Conservation (phyloP, 2,113 vertebrate genomes). For the Dromaius novaehollandiae region DNA sequence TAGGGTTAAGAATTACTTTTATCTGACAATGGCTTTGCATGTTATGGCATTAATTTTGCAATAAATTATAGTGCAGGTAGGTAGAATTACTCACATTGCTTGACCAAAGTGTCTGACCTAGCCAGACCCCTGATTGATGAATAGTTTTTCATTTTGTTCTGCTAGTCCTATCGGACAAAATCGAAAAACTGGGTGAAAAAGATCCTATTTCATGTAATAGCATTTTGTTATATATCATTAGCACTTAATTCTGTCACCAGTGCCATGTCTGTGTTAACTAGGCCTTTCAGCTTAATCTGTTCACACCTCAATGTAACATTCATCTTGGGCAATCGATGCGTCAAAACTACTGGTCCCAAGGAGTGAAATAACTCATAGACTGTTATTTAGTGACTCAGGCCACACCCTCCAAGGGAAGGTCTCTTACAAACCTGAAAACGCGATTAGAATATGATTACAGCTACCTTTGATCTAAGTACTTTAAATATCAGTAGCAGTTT, state of each 20-base stretch:
- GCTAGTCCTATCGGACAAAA: constrained; percentile 28
- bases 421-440: not conserved
- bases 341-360: not conserved
- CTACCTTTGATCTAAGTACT: not conserved
- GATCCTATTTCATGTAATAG: constrained; percentile 56
- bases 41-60: constrained; percentile 55
- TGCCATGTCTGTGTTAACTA: constrained; percentile 36
- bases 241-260: constrained; percentile 52
- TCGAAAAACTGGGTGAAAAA: constrained; percentile 23
- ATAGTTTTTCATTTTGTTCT: constrained; percentile 64
- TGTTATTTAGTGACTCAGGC: not conserved
- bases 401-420: not conserved
- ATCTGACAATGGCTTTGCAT: constrained; percentile 49
- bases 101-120: constrained; percentile 61
- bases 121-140: constrained; percentile 61
- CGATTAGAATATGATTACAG: not conserved
- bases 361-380: not conserved
- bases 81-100: constrained; percentile 54
- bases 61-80: constrained; percentile 53
- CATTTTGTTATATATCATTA: constrained; percentile 56
- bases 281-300: constrained; percentile 55
- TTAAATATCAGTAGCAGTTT: not conserved
- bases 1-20: constrained; percentile 48
- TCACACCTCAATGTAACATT: constrained; percentile 28
- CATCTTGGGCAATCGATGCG: not conserved